Evolutionary conservation across 1,140 invertebrate species (phyloP).

Genomic region (Cydia strobilella): DNA sequence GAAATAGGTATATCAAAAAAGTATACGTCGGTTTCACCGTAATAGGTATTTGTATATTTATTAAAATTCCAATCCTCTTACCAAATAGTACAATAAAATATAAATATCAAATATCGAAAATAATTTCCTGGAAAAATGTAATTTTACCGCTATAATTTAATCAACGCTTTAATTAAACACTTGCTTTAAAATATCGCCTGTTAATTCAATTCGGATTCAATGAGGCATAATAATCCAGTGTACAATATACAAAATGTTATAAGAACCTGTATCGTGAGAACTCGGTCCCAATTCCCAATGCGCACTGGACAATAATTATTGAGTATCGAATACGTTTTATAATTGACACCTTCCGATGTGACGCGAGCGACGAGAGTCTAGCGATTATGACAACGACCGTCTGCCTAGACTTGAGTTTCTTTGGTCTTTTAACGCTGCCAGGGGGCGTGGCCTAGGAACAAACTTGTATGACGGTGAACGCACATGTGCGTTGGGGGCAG

Average conservation of each 20-base stretch:
- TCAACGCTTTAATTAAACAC: neutral
- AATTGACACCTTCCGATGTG: constrained; percentile 50
- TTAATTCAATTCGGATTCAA: constrained; percentile 8
- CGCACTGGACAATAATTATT: constrained; percentile 44
- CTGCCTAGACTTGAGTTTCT: too few species aligned
- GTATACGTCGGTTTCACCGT: too few species aligned
- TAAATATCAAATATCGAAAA: neutral
- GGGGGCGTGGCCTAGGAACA: too few species aligned
- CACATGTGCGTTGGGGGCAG: too few species aligned
- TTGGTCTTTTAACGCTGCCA: too few species aligned
- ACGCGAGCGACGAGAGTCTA: constrained; percentile 26
- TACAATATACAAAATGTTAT: constrained; percentile 25
- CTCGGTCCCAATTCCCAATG: constrained; percentile 11
- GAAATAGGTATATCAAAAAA: too few species aligned
- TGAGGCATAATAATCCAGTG: constrained; percentile 13
- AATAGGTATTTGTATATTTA: too few species aligned
- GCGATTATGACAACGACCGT: neutral
- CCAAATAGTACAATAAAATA: too few species aligned
- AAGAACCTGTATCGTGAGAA: constrained; percentile 26
- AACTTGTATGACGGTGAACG: too few species aligned
- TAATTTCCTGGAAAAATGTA: neutral
- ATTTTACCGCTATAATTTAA: constrained; percentile 1
- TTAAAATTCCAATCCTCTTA: too few species aligned
- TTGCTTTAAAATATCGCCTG: constrained; percentile 6
- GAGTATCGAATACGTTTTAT: constrained; percentile 43